phyloP scores from a whole-genome alignment of 35 echinoderm and acorn worm species.

The Stichopus chloronotus region DNA sequence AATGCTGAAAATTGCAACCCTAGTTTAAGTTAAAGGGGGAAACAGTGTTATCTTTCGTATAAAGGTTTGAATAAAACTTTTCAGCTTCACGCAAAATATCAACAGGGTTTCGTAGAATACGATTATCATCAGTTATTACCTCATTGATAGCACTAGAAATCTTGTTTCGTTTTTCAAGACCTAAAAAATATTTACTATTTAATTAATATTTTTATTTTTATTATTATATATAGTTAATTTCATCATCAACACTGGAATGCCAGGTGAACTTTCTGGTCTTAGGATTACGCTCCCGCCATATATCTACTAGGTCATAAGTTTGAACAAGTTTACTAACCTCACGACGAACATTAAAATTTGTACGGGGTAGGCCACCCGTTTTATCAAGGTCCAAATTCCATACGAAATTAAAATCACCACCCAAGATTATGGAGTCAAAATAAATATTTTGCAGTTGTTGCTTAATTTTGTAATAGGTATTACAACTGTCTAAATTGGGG shows the following conservation, averaged over 20 bases:
- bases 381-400: constrained; percentile 10
- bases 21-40: too few species aligned
- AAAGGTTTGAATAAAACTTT: too few species aligned
- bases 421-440: neutral
- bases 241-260: neutral
- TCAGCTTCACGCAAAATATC: neutral
- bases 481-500: neutral
- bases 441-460: too few species aligned
- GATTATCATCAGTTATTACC: neutral
- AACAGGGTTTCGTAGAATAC: neutral
- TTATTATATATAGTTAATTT: too few species aligned
- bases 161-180: neutral
- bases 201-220: too few species aligned
- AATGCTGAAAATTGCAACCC: too few species aligned
- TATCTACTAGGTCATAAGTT: constrained; percentile 15
- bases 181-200: neutral
- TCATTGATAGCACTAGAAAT: neutral
- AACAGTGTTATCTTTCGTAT: too few species aligned
- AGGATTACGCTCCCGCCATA: constrained; percentile 22
- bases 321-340: neutral
- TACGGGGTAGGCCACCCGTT: neutral
- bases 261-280: constrained; percentile 3
- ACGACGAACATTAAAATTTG: neutral
- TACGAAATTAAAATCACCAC: neutral
- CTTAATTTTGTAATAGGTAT: constrained; percentile 2